These are phyloP conservation scores for Pristionchus arcanus DNA, from an alignment of 2,888 invertebrate genomes.

Conservation along the genomic window DNA sequence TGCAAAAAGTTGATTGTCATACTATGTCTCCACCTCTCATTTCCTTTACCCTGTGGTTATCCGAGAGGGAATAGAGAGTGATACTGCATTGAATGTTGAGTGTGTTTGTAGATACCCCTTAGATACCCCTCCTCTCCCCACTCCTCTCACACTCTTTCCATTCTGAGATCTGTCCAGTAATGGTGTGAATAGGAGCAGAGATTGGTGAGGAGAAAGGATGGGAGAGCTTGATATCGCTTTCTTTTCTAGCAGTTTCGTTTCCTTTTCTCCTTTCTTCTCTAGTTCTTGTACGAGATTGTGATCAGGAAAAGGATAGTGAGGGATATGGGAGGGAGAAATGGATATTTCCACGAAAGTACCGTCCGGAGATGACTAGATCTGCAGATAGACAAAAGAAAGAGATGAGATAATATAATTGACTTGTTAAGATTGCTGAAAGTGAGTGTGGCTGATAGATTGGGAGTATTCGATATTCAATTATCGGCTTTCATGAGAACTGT, in stretches of 20 bases:
- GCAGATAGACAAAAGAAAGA: background rate
- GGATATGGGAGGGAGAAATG: slow-evolving; percentile 5
- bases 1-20: slow-evolving; percentile 34
- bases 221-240: slow-evolving; percentile 33
- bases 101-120: slow-evolving; percentile 38
- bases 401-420: background rate
- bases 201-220: slow-evolving; percentile 42
- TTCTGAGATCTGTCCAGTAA: slow-evolving; percentile 31
- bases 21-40: background rate
- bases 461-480: background rate
- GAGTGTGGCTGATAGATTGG: background rate
- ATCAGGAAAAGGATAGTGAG: slow-evolving; percentile 19
- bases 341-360: background rate
- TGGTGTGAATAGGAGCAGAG: slow-evolving; percentile 30
- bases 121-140: background rate
- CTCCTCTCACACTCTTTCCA: background rate
- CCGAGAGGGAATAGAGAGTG: background rate
- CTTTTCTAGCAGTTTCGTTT: slow-evolving; percentile 26
- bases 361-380: background rate
- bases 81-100: slow-evolving; percentile 8
- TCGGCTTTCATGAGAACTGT: slow-evolving; percentile 15
- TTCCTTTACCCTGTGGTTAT: background rate
- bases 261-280: background rate
- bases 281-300: slow-evolving; percentile 36
- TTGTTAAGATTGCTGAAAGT: slow-evolving; percentile 15